Evolutionary conservation across 2,113 vertebrate genomes (phyloP).

Genomic region (Dendropsophus ebraccatus): DNA sequence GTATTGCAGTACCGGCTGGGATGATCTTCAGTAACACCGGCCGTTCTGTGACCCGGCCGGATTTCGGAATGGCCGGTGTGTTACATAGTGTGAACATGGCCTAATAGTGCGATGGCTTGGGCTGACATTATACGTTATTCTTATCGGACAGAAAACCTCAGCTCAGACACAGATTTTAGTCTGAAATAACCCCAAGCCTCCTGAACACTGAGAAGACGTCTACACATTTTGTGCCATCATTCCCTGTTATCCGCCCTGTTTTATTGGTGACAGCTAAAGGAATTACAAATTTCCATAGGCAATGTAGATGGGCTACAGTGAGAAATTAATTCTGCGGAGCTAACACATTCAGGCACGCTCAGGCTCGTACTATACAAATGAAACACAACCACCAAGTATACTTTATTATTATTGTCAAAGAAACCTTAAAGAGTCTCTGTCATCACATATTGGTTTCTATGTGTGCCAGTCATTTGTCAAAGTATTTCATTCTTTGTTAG

Average conservation of each 20-base stretch:
- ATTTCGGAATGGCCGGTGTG: too few relatives aligned
- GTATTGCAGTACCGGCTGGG: too few relatives aligned
- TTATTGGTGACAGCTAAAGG: neutral
- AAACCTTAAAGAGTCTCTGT: neutral
- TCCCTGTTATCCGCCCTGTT: neutral
- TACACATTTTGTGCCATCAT: neutral
- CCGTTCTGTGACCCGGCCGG: too few relatives aligned
- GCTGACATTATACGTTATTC: too few relatives aligned
- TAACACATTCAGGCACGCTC: conserved; percentile 2
- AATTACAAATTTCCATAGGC: neutral
- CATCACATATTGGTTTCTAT: too few relatives aligned
- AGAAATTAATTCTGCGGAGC: conserved; percentile 5
- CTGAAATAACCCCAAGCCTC: neutral
- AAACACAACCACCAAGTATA: neutral
- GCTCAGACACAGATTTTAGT: neutral
- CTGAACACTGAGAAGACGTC: neutral
- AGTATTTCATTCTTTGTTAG: too few relatives aligned
- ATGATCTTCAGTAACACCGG: too few relatives aligned
- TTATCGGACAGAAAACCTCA: too few relatives aligned
- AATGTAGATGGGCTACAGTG: neutral
- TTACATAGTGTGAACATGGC: too few relatives aligned
- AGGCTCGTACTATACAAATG: neutral
- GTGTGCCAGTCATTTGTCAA: too few relatives aligned
- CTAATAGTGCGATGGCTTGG: too few relatives aligned
- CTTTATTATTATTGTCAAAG: neutral